Evolutionary conservation across 2,797 vertebrate species (phyloP), one percentile per base, ranked within the genome.

Genomic region (Pseudochaenichthys georgianus): DNA sequence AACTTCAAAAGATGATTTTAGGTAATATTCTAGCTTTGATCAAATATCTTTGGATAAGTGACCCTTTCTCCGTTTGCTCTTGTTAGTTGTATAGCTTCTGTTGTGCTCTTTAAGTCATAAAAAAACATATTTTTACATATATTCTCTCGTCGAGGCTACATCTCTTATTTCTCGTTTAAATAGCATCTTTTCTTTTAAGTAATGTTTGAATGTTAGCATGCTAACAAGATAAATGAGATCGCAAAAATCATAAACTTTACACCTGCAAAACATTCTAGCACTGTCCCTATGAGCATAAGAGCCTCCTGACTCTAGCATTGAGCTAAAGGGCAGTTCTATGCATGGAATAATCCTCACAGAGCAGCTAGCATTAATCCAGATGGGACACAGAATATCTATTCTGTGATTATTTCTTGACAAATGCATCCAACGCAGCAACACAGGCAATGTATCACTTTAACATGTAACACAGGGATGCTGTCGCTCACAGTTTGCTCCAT

Each of bases 401-500:
- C 10, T 12, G 17, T 17, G 31, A 38, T 55, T 55, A 34, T 55
- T 58, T 15, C 17, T 3, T 21, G 55, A 42, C 19, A 43, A 45
- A 60, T 60, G 19, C 4, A 61, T 46, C 42, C 59, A 52, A 17
- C 5, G 4, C n/a, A 28, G 9, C 59, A 52, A 17, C 15, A 8
- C n/a, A n/a, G 13, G 19, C 9, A 23, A 13, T 21, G 9, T 69
- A 15, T 19, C 5, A 13, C 41, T 28, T 1, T 5, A 16, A 66
- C 12, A 63, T 3, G 9, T 13, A 42, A 43, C 57, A 55, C 41
- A 23, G 47, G 58, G 63, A 34, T 21, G 17, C 68, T 13, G 57
- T 59, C 82, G 60, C 46, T 80, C 82, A 54, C 62, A 17, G 75
- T 45, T 34, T 8, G 42, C 58, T 23, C 28, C 66, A 77, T 51